Conservation (phyloP, 1,140 invertebrate genomes). For the Ctenoplectra terminalis region DNA sequence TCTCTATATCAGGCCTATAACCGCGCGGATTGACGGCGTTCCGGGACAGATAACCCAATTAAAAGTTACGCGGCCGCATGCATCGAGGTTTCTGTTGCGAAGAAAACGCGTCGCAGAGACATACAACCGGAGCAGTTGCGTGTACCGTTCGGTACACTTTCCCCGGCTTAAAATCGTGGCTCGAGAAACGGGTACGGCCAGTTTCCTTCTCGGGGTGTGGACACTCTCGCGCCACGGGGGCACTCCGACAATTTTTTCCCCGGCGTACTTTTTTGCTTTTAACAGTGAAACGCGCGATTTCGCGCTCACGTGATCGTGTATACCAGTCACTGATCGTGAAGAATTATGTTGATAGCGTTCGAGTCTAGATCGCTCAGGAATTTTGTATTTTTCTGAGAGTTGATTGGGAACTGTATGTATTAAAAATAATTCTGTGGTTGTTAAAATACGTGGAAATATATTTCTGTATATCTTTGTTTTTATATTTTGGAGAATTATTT, state of each 20-base stretch:
- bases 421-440: no score
- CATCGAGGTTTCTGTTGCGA: background rate
- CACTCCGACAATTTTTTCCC: background rate
- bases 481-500: no score
- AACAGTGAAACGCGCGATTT: constrained; percentile 4
- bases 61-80: constrained; percentile 47
- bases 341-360: background rate
- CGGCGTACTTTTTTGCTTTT: background rate
- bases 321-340: background rate
- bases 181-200: constrained; percentile 48
- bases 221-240: background rate
- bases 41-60: constrained; percentile 66
- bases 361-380: no score
- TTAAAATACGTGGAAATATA: no score
- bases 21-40: constrained; percentile 44
- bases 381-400: no score
- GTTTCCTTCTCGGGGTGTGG: constrained; percentile 49
- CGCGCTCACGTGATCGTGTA: background rate
- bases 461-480: no score
- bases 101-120: constrained; percentile 32
- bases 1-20: constrained; percentile 46
- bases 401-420: background rate
- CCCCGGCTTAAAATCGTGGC: constrained; percentile 45
- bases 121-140: background rate
- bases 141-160: constrained; percentile 33